Evolutionary conservation across 1,140 invertebrate genomes (phyloP).

Genomic region (Anastrepha ludens): DNA sequence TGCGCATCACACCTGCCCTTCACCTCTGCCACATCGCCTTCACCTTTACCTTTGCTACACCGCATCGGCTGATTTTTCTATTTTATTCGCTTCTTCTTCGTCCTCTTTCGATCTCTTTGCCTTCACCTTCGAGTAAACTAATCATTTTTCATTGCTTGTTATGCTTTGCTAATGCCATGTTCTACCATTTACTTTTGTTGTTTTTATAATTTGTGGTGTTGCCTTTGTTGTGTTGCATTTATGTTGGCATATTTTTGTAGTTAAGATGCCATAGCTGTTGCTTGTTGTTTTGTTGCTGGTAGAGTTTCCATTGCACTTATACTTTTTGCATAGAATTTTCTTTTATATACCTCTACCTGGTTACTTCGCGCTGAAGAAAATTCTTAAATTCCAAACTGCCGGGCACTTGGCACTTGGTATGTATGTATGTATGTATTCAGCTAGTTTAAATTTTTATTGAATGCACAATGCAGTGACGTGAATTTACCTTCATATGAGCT

Average conservation of each 20-base stretch:
- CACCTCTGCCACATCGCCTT: neutral
- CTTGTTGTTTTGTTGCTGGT: neutral
- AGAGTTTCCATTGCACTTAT: neutral
- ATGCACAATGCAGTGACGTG: neutral
- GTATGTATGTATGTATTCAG: too few species aligned
- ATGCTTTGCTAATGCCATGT: constrained; percentile 30
- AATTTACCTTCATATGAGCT: neutral
- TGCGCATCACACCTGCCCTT: neutral
- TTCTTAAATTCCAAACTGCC: neutral
- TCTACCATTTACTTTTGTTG: neutral
- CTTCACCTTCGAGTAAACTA: constrained; percentile 23
- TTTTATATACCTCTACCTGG: neutral
- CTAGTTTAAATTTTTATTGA: neutral
- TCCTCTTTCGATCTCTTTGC: neutral
- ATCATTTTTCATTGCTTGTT: constrained; percentile 40
- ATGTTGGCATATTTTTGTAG: neutral
- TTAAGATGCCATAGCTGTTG: neutral
- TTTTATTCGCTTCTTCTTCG: neutral
- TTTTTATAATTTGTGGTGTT: neutral
- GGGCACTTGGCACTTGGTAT: neutral
- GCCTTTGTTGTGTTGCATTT: neutral
- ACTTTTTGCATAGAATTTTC: neutral
- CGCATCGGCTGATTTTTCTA: neutral
- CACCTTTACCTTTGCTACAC: neutral
- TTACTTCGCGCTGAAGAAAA: neutral